These are phyloP conservation scores for Hippocampus barbouri DNA, from an alignment of 2,113 vertebrate genomes.

Conservation along the genomic window DNA sequence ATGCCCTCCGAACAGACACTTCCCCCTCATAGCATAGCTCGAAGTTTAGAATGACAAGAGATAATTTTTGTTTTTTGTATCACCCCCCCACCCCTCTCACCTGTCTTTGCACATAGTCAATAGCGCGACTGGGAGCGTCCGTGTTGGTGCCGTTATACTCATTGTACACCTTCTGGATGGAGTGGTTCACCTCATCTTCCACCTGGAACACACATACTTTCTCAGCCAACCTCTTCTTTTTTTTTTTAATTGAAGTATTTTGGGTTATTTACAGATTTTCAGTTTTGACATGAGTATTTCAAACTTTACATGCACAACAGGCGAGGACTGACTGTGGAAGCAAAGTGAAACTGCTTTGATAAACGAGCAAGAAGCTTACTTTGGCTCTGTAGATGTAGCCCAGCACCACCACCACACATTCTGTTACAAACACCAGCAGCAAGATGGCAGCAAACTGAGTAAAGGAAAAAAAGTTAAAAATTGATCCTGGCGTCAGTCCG, in stretches of 20 bases:
- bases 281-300: not conserved
- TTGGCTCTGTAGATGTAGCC: slow-evolving; percentile 97
- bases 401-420: slow-evolving; percentile 93
- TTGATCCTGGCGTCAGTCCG: not conserved
- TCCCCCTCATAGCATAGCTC: too few species aligned
- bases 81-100: slow-evolving; percentile 63
- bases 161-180: slow-evolving; percentile 91
- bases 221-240: not conserved
- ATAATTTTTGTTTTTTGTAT: not conserved
- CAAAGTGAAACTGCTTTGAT: too few species aligned
- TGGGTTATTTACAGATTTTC: not conserved
- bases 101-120: slow-evolving; percentile 97
- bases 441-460: slow-evolving; percentile 94
- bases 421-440: slow-evolving; percentile 91
- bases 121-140: slow-evolving; percentile 92
- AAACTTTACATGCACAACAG: not conserved
- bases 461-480: slow-evolving; percentile 19
- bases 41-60: not conserved
- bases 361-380: slow-evolving; percentile 67
- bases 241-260: too few species aligned
- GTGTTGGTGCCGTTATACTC: slow-evolving; percentile 90
- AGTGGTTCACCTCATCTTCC: slow-evolving; percentile 89
- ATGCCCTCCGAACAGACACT: too few species aligned
- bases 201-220: slow-evolving; percentile 72
- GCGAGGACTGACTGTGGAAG: too few species aligned